Conservation (phyloP, 2,888 invertebrate species). For the Dryobota labecula region DNA sequence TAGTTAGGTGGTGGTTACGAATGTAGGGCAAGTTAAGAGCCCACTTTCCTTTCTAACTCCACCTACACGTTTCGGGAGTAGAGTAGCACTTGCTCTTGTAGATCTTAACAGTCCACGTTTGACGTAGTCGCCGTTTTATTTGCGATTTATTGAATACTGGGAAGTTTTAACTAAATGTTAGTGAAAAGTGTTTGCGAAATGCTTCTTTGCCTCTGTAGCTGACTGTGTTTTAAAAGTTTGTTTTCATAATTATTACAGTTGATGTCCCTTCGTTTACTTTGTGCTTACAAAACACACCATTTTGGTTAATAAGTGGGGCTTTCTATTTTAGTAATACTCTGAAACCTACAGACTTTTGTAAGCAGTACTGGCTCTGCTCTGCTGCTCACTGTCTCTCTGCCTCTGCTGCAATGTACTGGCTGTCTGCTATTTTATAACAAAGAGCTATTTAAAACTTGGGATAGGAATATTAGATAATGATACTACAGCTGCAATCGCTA, state of each 20-base stretch:
- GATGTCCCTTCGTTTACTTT: not conserved
- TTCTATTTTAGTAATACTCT: not conserved
- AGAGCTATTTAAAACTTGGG: not conserved
- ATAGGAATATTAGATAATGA: not conserved
- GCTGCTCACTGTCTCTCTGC: not conserved
- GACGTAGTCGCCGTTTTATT: constrained; percentile 10
- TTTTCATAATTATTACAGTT: not conserved
- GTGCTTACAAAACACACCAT: not conserved
- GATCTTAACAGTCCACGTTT: constrained; percentile 32
- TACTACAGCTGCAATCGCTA: not conserved
- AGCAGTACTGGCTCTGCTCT: not conserved
- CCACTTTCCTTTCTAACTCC: constrained; percentile 69
- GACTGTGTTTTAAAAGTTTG: not conserved
- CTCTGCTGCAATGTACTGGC: not conserved
- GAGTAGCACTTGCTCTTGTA: constrained; percentile 36
- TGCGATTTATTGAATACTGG: not conserved
- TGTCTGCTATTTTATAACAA: not conserved
- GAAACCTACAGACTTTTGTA: not conserved
- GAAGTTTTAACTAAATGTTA: constrained; percentile 4
- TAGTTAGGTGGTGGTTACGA: constrained; percentile 70
- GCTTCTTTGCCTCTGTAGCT: not conserved
- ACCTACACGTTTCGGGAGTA: constrained; percentile 54
- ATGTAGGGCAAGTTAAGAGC: constrained; percentile 77
- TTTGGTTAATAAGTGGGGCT: not conserved
- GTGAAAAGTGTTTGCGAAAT: not conserved